Evolutionary conservation across 2,113 vertebrate genomes (phyloP).

Genomic region (Archocentrus centrarchus): DNA sequence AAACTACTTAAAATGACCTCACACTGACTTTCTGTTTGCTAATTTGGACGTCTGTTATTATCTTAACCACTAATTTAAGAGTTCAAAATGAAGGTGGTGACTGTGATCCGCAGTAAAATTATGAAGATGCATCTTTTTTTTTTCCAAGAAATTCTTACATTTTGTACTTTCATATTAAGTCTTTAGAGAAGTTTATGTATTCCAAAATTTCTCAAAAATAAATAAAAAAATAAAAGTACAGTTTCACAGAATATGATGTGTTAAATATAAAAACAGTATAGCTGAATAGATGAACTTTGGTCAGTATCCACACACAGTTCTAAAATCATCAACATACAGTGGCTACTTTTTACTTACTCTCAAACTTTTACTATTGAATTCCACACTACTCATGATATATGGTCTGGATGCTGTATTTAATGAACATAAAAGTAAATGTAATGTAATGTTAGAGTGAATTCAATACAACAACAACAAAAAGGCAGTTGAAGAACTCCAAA

Average conservation of each 20-base stretch:
- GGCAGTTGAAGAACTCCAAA: too few relatives aligned
- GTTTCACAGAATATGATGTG: background rate
- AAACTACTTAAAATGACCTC: background rate
- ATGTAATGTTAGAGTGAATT: too few relatives aligned
- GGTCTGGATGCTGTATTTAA: background rate
- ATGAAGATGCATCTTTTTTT: too few relatives aligned
- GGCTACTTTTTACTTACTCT: background rate
- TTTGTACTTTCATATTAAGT: background rate
- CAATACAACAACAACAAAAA: too few relatives aligned
- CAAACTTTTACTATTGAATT: background rate
- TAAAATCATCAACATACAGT: too few relatives aligned
- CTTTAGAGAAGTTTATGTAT: background rate
- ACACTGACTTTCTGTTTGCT: accelerated
- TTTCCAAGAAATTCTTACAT: too few relatives aligned
- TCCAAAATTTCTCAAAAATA: background rate
- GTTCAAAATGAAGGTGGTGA: background rate
- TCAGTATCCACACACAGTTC: too few relatives aligned
- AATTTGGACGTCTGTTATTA: background rate
- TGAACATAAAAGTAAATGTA: too few relatives aligned
- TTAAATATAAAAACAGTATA: accelerated
- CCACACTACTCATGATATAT: too few relatives aligned
- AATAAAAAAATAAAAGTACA: accelerated
- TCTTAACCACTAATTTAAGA: background rate
- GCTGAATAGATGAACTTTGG: background rate
- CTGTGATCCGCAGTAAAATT: background rate